Percentiles rank a stretch among this genome's conserved stretches.
Evolutionary conservation across 2,888 invertebrate genomes (phyloP).

Genomic region (Masnerella sp.): DNA sequence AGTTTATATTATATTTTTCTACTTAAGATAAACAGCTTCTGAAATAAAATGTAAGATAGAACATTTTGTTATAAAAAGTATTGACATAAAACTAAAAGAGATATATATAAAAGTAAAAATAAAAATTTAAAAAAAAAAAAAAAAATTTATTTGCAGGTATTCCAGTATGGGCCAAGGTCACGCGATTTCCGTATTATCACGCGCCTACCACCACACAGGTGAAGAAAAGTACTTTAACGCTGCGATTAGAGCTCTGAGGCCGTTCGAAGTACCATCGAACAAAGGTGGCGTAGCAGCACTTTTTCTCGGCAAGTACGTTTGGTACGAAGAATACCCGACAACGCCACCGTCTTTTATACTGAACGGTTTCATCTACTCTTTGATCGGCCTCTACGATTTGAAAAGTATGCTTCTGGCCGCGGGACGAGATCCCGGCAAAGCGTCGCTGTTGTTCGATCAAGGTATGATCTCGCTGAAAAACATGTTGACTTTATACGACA

Average conservation of each 20-base stretch:
- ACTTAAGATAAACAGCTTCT: no score
- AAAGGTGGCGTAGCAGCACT: constrained; percentile 90
- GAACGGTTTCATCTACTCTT: constrained; percentile 98
- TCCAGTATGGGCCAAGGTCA: constrained; percentile 99
- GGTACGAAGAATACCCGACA: constrained; percentile 99
- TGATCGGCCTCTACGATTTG: constrained; percentile 97
- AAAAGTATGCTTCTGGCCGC: constrained; percentile 84
- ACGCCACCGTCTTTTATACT: constrained; percentile 95
- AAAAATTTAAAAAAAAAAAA: no score
- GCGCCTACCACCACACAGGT: constrained; percentile 92
- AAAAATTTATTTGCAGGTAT: no score
- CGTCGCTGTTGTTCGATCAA: constrained; percentile 87
- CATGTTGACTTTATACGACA: constrained; percentile 94
- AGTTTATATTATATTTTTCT: no score
- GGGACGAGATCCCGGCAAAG: constrained; percentile 83
- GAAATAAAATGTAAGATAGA: no score
- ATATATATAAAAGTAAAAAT: no score
- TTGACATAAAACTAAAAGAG: no score
- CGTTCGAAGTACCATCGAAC: constrained; percentile 85
- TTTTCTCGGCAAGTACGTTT: constrained; percentile 91
- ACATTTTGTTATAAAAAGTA: no score
- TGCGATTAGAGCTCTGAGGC: constrained; percentile 88
- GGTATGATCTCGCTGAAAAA: constrained; percentile 92
- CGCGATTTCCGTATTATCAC: constrained; percentile 93
- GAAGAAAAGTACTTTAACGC: constrained; percentile 87